Evolutionary conservation across 2,888 invertebrate species (phyloP).

Genomic region (Pelosia muscerda): DNA sequence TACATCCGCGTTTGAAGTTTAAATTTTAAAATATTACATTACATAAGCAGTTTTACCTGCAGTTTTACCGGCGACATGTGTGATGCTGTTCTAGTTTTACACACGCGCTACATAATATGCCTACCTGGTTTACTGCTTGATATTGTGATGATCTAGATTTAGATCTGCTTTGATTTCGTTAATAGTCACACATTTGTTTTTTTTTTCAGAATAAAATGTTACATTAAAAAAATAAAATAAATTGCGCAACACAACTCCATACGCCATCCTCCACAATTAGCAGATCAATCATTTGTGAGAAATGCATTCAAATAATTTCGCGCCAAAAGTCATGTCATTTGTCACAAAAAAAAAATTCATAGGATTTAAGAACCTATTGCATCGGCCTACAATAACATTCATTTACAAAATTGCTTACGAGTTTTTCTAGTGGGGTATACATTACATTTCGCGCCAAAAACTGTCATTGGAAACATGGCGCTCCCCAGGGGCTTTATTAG

Average conservation of each 20-base stretch:
- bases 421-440: conserved; percentile 49
- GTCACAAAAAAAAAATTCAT: conserved; percentile 29
- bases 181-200: neutral
- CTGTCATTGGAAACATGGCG: conserved; percentile 60
- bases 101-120: neutral
- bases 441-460: conserved; percentile 67
- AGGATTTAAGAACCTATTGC: conserved; percentile 33
- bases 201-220: neutral
- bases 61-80: too few relatives aligned
- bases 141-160: too few relatives aligned
- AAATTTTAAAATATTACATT: too few relatives aligned
- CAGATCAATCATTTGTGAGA: conserved; percentile 68
- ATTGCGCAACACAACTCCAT: conserved; percentile 45
- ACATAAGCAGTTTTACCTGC: too few relatives aligned
- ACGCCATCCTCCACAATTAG: conserved; percentile 62
- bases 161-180: neutral
- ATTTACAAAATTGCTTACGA: conserved; percentile 41
- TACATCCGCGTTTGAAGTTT: too few relatives aligned
- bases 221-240: neutral
- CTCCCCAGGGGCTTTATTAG: conserved; percentile 82
- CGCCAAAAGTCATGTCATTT: conserved; percentile 30
- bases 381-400: conserved; percentile 35
- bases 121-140: too few relatives aligned
- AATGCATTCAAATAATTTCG: conserved; percentile 45
- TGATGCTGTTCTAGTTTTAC: neutral